A percentile compares a stretch with the other conserved stretches of the same genome.
phyloP scores from a whole-genome alignment of 1,140 invertebrate genomes.

The Eubasilissa regina region DNA sequence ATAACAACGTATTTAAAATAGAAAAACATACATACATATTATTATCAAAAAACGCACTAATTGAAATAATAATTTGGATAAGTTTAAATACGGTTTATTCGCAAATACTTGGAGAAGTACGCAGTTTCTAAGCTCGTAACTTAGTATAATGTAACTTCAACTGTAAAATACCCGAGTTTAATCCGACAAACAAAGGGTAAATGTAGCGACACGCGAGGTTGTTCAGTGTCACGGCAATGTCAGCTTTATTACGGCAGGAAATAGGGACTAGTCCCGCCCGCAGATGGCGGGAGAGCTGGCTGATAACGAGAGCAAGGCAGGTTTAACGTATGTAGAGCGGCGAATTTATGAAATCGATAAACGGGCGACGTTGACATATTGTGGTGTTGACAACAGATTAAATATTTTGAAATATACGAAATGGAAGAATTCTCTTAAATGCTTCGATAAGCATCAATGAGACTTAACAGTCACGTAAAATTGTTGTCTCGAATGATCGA shows the following conservation, averaged over 20 bases:
- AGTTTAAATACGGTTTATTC: no score
- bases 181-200: conserved; percentile 37
- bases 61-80: no score
- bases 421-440: conserved; percentile 17
- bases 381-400: conserved; percentile 38
- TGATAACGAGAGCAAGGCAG: conserved; percentile 25
- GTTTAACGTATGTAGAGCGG: conserved; percentile 36
- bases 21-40: no score
- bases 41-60: no score
- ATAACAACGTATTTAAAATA: no score
- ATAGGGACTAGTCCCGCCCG: conserved; percentile 5
- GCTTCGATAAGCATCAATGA: conserved; percentile 20
- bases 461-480: not conserved
- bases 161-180: conserved; percentile 25
- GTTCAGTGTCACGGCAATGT: conserved; percentile 18
- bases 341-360: conserved; percentile 60
- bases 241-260: conserved; percentile 22
- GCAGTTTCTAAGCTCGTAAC: no score
- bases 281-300: not conserved
- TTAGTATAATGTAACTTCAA: not conserved
- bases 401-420: conserved; percentile 34
- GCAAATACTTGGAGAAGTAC: no score
- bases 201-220: conserved; percentile 29
- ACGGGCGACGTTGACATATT: conserved; percentile 52
- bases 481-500: no score